Conservation (phyloP, 2,797 vertebrate species). For the Molothrus ater region DNA sequence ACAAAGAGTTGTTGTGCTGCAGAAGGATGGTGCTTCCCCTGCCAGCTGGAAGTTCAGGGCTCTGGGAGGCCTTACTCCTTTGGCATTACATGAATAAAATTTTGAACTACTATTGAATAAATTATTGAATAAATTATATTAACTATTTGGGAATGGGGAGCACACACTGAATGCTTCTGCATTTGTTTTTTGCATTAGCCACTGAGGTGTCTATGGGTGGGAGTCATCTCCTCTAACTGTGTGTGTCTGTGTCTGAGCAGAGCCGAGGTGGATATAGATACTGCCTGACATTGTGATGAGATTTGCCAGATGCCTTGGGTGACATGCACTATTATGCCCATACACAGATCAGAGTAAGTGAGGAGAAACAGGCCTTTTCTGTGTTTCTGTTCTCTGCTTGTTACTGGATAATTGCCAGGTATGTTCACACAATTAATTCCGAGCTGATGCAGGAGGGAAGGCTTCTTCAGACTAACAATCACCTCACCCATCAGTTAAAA, state of each 20-base stretch:
- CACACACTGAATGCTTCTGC: not conserved
- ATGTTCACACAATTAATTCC: conserved; percentile 28
- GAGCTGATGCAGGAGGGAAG: not conserved
- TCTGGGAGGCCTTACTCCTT: not conserved
- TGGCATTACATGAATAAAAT: not conserved
- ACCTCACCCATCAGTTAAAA: not conserved
- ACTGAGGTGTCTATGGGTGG: not conserved
- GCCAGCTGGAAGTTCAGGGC: not conserved
- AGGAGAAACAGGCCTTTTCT: conserved; percentile 52
- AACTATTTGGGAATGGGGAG: not conserved
- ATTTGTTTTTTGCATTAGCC: not conserved
- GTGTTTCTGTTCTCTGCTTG: conserved; percentile 20
- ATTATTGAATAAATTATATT: not conserved
- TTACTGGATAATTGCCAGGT: conserved; percentile 57
- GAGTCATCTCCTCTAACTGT: not conserved
- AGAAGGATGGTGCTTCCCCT: not conserved
- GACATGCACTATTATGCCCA: conserved; percentile 36
- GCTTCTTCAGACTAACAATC: not conserved
- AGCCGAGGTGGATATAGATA: not conserved
- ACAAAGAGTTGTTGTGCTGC: not conserved
- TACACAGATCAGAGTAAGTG: conserved; percentile 12
- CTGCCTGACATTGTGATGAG: conserved; percentile 17
- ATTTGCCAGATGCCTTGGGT: conserved; percentile 27
- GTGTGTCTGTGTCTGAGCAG: not conserved
- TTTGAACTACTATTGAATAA: not conserved